Evolutionary conservation across 2,113 vertebrate genomes (phyloP).

Genomic region (Talpa occidentalis): DNA sequence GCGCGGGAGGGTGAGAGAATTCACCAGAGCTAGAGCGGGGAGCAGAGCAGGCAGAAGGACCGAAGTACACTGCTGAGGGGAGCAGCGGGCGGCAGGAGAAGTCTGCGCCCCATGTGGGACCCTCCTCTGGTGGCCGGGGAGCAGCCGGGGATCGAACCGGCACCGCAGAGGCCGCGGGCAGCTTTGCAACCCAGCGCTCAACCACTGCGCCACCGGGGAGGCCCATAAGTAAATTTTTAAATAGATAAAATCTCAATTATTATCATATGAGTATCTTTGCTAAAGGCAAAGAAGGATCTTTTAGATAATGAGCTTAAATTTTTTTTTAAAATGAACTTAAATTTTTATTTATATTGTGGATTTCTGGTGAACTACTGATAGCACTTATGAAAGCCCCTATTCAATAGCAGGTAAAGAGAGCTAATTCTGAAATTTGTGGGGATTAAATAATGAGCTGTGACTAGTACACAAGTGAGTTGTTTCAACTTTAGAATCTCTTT

Average conservation of each 20-base stretch:
- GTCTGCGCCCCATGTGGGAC: too few species aligned
- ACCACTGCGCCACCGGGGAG: too few species aligned
- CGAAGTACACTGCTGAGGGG: too few species aligned
- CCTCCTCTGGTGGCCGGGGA: too few species aligned
- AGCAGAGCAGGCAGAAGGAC: too few species aligned
- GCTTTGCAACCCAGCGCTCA: too few species aligned
- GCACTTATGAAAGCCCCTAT: not conserved
- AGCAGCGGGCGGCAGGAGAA: too few species aligned
- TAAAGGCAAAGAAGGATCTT: not conserved
- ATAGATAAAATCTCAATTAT: not conserved
- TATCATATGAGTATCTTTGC: not conserved
- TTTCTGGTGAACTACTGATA: not conserved
- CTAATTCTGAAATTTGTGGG: not conserved
- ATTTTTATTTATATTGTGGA: not conserved
- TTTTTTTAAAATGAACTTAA: not conserved
- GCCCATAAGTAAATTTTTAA: conserved; percentile 18
- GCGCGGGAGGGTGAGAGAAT: too few species aligned
- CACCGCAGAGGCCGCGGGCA: too few species aligned
- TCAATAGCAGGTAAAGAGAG: not conserved
- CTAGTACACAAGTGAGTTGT: not conserved
- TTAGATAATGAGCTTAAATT: not conserved
- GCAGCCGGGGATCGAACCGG: too few species aligned
- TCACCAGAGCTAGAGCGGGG: too few species aligned
- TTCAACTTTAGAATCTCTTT: not conserved
- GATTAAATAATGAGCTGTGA: not conserved